These are phyloP conservation scores for Sesamia inferens DNA, from an alignment of 2,888 invertebrate species.

Conservation along the genomic window DNA sequence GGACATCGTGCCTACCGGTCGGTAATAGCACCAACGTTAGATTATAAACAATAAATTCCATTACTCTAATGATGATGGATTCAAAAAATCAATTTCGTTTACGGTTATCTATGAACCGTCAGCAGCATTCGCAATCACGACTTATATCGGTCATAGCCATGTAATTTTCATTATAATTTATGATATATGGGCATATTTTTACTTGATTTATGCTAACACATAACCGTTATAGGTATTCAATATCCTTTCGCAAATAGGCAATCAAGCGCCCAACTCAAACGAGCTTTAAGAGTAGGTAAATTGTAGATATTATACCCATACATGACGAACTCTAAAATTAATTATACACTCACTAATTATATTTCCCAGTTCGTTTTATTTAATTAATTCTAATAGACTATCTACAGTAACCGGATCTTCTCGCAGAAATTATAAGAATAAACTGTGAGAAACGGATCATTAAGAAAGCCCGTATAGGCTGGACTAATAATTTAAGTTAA, in stretches of 20 bases:
- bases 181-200: slow-evolving; percentile 35
- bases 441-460: slow-evolving; percentile 50
- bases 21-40: slow-evolving; percentile 80
- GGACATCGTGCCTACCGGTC: slow-evolving; percentile 78
- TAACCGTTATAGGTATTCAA: slow-evolving; percentile 29
- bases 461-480: slow-evolving; percentile 27
- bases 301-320: slow-evolving; percentile 7
- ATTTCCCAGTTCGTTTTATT: slow-evolving; percentile 41
- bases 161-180: slow-evolving; percentile 45
- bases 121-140: slow-evolving; percentile 72
- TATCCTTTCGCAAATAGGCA: slow-evolving; percentile 40
- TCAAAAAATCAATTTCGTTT: slow-evolving; percentile 85
- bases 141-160: slow-evolving; percentile 45
- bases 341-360: slow-evolving; percentile 50
- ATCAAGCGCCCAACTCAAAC: slow-evolving; percentile 26
- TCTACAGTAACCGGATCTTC: slow-evolving; percentile 45
- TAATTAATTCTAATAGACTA: slow-evolving; percentile 50
- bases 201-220: slow-evolving; percentile 34
- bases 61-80: slow-evolving; percentile 82
- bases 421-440: slow-evolving; percentile 50
- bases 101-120: slow-evolving; percentile 80
- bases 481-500: slow-evolving; percentile 48
- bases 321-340: slow-evolving; percentile 28
- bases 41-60: slow-evolving; percentile 85
- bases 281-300: slow-evolving; percentile 26